These are phyloP conservation scores for Zosterops hypoxanthus DNA, from an alignment of 2,113 vertebrate species.

Conservation along the genomic window DNA sequence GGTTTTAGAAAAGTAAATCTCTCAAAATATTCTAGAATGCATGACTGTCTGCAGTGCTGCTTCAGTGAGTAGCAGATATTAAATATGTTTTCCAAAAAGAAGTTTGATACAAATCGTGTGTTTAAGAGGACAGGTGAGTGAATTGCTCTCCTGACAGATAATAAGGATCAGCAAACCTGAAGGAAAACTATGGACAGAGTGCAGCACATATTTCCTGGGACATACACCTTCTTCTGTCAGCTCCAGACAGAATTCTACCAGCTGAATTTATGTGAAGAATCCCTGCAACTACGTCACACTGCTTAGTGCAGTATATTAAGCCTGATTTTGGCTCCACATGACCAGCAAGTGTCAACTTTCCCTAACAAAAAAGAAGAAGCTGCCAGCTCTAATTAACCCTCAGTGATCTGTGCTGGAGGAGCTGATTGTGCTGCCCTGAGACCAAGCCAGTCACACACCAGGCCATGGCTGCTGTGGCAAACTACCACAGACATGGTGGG, in stretches of 20 bases:
- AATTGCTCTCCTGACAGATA: neutral
- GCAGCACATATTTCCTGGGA: neutral
- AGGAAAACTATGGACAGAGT: neutral
- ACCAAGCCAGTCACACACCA: conserved; percentile 53
- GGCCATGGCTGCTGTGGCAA: neutral
- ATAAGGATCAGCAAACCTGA: neutral
- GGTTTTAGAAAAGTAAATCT: neutral
- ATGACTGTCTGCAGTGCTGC: neutral
- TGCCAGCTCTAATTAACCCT: conserved; percentile 78
- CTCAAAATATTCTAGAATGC: neutral
- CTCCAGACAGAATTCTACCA: neutral
- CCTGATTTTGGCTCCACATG: conserved; percentile 31
- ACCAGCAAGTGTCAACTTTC: conserved; percentile 64
- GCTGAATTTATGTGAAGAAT: conserved; percentile 31
- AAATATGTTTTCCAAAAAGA: neutral
- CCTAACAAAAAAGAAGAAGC: neutral
- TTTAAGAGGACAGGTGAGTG: neutral
- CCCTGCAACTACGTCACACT: neutral
- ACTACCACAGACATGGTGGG: neutral
- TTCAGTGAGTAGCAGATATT: neutral
- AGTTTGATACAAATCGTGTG: neutral
- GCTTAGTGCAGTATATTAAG: conserved; percentile 67
- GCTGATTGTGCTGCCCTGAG: conserved; percentile 55
- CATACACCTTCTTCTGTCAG: neutral
- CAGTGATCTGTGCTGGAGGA: conserved; percentile 54